Evolutionary conservation across 1,140 invertebrate species (phyloP).

Genomic region (Olivierus martensii): DNA sequence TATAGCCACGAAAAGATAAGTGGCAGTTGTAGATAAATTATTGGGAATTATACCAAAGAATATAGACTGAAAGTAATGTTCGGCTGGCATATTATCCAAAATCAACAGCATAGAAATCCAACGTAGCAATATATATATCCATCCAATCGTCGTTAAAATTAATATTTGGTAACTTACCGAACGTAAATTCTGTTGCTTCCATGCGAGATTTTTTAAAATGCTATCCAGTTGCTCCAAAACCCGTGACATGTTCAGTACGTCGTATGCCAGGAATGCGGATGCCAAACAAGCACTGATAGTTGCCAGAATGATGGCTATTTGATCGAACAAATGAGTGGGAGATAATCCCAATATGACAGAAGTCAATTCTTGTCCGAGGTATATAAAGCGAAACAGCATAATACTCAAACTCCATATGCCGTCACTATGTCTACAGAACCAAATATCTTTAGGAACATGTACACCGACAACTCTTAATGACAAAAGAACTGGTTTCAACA

Average conservation of each 20-base stretch:
- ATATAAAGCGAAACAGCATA: constrained; percentile 4
- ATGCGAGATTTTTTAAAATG: constrained; percentile 7
- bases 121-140: constrained; percentile 8
- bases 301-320: constrained; percentile 11
- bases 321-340: constrained; percentile 7
- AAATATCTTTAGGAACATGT: constrained; percentile 1
- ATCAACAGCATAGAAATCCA: constrained; percentile 6
- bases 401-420: constrained; percentile 7
- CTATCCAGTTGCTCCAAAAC: constrained; percentile 6
- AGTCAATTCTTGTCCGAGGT: constrained; percentile 7
- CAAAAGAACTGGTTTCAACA: constrained; percentile 4
- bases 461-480: constrained; percentile 9
- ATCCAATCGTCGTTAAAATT: constrained; percentile 8
- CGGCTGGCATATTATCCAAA: constrained; percentile 8
- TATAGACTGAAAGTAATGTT: constrained; percentile 7
- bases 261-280: constrained; percentile 1
- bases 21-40: background rate
- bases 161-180: constrained; percentile 2
- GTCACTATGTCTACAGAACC: background rate
- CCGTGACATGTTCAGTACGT: background rate
- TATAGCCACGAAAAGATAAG: constrained; percentile 8
- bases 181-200: constrained; percentile 1
- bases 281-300: constrained; percentile 3
- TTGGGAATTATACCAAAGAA: constrained; percentile 10
- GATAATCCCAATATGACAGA: constrained; percentile 8